Evolutionary conservation across 2,888 invertebrate species (phyloP).

Genomic region (Phaonia tiefii): DNA sequence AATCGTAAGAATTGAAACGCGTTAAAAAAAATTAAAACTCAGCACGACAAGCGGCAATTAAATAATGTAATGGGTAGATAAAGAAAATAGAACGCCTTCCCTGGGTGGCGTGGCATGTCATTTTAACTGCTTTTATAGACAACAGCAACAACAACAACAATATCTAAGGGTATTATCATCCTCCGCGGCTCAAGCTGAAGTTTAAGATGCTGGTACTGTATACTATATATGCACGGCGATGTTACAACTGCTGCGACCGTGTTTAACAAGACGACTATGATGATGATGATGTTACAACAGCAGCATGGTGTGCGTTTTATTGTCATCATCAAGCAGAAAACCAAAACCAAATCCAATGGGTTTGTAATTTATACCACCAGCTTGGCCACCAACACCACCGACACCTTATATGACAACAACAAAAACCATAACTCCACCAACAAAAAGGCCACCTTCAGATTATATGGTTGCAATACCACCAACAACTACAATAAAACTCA

Average conservation of each 20-base stretch:
- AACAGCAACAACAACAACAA: conserved; percentile 30
- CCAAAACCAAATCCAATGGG: conserved; percentile 65
- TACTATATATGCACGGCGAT: neutral
- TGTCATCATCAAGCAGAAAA: conserved; percentile 67
- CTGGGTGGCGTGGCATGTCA: conserved; percentile 70
- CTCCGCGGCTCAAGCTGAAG: conserved; percentile 3
- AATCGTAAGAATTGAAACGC: conserved; percentile 68
- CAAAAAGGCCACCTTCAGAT: conserved; percentile 68
- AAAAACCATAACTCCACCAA: conserved; percentile 31
- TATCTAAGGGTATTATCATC: neutral
- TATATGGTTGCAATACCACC: conserved; percentile 18
- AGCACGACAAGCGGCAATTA: conserved; percentile 70
- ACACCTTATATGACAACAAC: conserved; percentile 53
- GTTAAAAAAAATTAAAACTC: conserved; percentile 68
- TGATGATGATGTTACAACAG: conserved; percentile 61
- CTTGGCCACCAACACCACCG: conserved; percentile 38
- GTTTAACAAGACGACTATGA: conserved; percentile 55
- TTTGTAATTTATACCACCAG: conserved; percentile 74
- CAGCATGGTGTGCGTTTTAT: conserved; percentile 78
- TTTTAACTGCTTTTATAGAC: conserved; percentile 60
- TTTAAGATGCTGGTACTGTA: conserved; percentile 56
- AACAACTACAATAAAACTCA: conserved; percentile 51
- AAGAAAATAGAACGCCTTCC: conserved; percentile 61
- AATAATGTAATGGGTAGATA: conserved; percentile 68
- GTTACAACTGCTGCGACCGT: conserved; percentile 54